Base-by-base conservation (phyloP, 2,113 vertebrate genomes). In the Labeo rohita region DNA sequence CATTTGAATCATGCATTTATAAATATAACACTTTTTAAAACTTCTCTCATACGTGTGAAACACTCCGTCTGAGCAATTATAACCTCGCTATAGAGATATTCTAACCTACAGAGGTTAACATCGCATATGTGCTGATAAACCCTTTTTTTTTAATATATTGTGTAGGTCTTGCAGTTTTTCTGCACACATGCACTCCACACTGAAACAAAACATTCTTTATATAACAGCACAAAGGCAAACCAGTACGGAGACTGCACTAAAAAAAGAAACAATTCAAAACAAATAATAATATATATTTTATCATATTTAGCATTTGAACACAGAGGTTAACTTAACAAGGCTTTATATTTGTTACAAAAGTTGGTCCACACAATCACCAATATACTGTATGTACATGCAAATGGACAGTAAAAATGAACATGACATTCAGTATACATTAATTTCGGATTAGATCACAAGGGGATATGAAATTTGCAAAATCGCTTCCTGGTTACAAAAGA, bases 281-380 rank as follows among this genome's bases (percentile, higher is more conserved):
- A 92, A 94, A 92, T 90, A 91, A 93, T 93, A 91, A 93, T 93
- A 92, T 94, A 93, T 92, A 89, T 92, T 93, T 8, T n/a, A n/a
- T 61, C 56, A 92, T 80, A 91, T 90, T 91, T 92, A 84, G 81
- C n/a, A 88, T 90, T 87, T 88, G 92, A 93, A 91, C 92, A 93
- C 89, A 93, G 36, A 89, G 93, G 92, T 94, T 95, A 92, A 94
- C 89, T 93, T 93, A 91, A 89, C 89, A 93, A 93, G 89, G 90
- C 89, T 94, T 94, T 95, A 79, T 94, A 93, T 94, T 92, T 91
- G 92, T 94, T 94, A 93, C 89, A 94, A 93, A 94, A 94, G 92
- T 90, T 91, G 91, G 90, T 92, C 89, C 90, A 92, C 63, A 91
- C 87, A 89, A 86, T 86, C 84, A 92, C 84, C 74, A 86, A 91